phyloP scores from a whole-genome alignment of 1,140 invertebrate species.

The Campoletis sonorensis region DNA sequence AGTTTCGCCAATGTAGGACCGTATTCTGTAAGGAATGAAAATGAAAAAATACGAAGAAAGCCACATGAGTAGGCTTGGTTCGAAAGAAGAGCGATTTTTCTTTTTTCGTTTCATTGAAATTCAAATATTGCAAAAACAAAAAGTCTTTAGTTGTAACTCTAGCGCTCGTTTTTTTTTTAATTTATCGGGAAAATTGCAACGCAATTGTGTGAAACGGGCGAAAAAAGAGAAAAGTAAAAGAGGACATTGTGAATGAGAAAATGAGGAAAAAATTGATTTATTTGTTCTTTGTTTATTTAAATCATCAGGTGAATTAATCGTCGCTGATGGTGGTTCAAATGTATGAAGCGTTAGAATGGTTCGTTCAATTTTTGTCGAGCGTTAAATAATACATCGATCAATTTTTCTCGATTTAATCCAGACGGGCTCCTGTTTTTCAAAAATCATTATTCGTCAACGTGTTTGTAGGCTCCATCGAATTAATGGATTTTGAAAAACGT shows the following conservation, averaged over 20 bases:
- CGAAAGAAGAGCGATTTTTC: conserved; percentile 3
- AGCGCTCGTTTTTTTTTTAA: not conserved
- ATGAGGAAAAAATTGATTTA: not conserved
- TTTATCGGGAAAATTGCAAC: not conserved
- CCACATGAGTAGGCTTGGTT: conserved; percentile 8
- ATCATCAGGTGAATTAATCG: no score
- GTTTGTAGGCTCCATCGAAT: not conserved
- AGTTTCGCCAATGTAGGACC: conserved; percentile 19
- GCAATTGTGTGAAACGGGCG: not conserved
- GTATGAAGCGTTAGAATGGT: no score
- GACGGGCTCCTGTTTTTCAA: not conserved
- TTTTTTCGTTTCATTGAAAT: not conserved
- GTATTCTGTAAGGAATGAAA: conserved; percentile 1
- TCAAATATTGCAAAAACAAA: not conserved
- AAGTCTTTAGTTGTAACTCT: not conserved
- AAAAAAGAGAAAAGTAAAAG: not conserved
- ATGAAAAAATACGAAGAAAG: not conserved
- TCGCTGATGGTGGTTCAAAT: no score
- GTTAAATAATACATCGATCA: no score
- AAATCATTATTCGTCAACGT: not conserved
- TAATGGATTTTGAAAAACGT: not conserved
- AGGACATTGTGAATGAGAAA: not conserved
- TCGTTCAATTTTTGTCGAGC: no score
- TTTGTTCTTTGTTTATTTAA: not conserved
- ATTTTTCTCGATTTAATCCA: no score